Conservation (phyloP, 2,888 invertebrate genomes). For the Acleris laterana region DNA sequence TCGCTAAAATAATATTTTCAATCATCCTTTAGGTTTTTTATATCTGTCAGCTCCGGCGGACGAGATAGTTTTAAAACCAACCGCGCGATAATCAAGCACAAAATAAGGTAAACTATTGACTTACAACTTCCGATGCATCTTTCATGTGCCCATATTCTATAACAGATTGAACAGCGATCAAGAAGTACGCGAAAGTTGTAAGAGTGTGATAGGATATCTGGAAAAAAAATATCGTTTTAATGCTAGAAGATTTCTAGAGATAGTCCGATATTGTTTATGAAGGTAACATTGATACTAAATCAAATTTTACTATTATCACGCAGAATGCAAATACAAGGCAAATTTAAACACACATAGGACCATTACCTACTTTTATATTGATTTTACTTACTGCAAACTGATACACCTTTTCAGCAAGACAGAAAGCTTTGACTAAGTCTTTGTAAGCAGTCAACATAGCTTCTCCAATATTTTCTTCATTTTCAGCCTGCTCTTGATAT, state of each 20-base stretch:
- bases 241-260: no score
- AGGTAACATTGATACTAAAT: no score
- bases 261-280: no score
- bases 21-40: no score
- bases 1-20: no score
- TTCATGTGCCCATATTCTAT: not conserved
- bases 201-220: not conserved
- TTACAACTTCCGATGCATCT: not conserved
- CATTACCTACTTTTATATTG: no score
- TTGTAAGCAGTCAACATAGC: not conserved
- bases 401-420: not conserved
- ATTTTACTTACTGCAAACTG: constrained; percentile 3
- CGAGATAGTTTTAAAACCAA: no score
- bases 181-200: not conserved
- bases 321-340: no score
- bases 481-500: not conserved
- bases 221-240: not conserved
- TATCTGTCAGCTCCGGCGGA: no score
- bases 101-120: not conserved
- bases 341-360: no score
- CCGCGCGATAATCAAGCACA: no score
- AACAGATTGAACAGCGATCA: not conserved
- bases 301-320: no score
- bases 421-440: not conserved
- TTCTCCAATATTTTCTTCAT: not conserved